These are phyloP conservation scores for Papilio polytes DNA, from an alignment of 1,140 invertebrate species.

Conservation along the genomic window DNA sequence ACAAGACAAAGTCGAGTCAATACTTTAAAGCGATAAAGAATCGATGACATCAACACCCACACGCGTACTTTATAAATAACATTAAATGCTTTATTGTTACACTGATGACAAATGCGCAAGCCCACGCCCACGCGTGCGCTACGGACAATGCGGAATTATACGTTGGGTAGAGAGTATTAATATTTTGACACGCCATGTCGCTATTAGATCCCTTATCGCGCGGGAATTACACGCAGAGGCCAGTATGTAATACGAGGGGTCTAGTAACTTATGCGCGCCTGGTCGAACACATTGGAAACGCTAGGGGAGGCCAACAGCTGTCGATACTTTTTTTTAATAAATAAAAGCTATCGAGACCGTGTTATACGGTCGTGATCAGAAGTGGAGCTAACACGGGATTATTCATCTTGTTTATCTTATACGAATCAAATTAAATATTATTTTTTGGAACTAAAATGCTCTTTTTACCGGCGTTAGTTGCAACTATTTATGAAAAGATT, in stretches of 20 bases:
- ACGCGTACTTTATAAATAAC: constrained; percentile 68
- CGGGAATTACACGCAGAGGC: constrained; percentile 53
- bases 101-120: constrained; percentile 74
- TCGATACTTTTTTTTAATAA: constrained; percentile 54
- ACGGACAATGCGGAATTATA: constrained; percentile 61
- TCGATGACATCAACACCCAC: constrained; percentile 67
- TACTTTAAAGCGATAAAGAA: constrained; percentile 53
- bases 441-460: neutral
- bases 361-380: neutral
- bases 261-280: constrained; percentile 54
- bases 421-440: constrained; percentile 7
- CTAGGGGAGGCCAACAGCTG: constrained; percentile 67
- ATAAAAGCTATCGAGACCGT: neutral
- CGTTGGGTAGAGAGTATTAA: constrained; percentile 72
- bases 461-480: neutral
- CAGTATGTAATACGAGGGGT: constrained; percentile 57
- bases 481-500: neutral
- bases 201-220: constrained; percentile 75
- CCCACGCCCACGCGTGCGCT: constrained; percentile 62
- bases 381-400: neutral
- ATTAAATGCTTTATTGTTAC: constrained; percentile 74
- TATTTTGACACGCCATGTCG: constrained; percentile 76
- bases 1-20: constrained; percentile 26
- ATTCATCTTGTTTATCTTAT: constrained; percentile 10
- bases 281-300: constrained; percentile 64